These are phyloP conservation scores for Sander vitreus DNA, from an alignment of 2,113 vertebrate species.

Conservation along the genomic window DNA sequence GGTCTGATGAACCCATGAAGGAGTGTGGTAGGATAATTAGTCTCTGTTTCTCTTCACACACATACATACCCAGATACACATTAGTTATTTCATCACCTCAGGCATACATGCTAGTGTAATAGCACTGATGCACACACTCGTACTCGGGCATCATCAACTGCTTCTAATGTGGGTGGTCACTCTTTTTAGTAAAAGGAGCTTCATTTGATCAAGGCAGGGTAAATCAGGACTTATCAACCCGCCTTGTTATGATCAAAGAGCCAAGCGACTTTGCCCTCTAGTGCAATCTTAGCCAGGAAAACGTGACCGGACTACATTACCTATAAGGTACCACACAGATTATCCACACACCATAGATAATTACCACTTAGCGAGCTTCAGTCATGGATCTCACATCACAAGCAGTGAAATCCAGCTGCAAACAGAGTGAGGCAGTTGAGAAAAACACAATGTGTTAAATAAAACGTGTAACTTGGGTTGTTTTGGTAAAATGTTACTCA, in stretches of 20 bases:
- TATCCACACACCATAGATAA: constrained; percentile 58
- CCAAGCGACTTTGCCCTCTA: constrained; percentile 42
- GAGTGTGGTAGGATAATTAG: constrained; percentile 90
- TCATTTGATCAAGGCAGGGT: constrained; percentile 67
- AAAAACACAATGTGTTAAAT: constrained; percentile 29
- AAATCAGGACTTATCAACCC: constrained; percentile 61
- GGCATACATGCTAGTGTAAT: constrained; percentile 11
- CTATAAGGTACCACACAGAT: constrained; percentile 52
- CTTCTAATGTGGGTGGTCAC: constrained; percentile 58
- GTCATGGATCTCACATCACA: constrained; percentile 46
- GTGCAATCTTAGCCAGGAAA: constrained; percentile 46
- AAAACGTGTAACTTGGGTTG: not conserved
- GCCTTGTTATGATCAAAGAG: constrained; percentile 76
- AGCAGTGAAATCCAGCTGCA: constrained; percentile 22
- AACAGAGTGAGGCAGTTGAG: constrained; percentile 19
- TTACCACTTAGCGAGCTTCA: constrained; percentile 57
- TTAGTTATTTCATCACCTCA: constrained; percentile 1
- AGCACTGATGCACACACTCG: not conserved
- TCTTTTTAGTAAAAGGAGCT: constrained; percentile 45
- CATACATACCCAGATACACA: not conserved
- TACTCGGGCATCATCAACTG: constrained; percentile 20
- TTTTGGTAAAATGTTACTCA: not conserved
- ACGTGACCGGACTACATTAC: constrained; percentile 66
- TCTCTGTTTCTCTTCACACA: not conserved
- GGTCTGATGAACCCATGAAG: constrained; percentile 96